phyloP scores from a whole-genome alignment of 2,888 invertebrate species.

The Ptilodon capucinus region DNA sequence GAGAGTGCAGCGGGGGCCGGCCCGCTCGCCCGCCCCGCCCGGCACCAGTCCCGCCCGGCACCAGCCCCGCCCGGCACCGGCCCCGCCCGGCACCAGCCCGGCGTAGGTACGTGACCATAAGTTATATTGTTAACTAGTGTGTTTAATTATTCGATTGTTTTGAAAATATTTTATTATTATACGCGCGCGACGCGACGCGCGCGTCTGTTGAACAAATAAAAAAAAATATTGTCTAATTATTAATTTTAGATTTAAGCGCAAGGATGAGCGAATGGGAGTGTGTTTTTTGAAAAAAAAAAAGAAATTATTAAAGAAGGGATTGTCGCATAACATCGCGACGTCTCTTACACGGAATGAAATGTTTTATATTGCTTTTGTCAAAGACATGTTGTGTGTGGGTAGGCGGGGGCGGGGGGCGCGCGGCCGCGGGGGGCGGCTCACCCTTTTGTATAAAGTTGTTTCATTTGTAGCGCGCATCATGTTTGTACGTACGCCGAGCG shows the following conservation, averaged over 20 bases:
- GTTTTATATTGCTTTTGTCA: conserved; percentile 79
- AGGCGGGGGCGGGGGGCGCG: conserved; percentile 40
- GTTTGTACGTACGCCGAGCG: conserved; percentile 42
- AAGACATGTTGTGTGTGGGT: conserved; percentile 57
- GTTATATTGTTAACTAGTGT: conserved; percentile 82
- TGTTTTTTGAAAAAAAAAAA: conserved; percentile 74
- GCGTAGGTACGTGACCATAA: conserved; percentile 62
- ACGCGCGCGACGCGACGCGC: conserved; percentile 75
- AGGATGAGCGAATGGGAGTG: conserved; percentile 80
- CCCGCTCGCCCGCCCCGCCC: conserved; percentile 33
- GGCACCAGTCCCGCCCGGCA: conserved; percentile 32
- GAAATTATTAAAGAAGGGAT: conserved; percentile 44
- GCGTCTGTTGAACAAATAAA: conserved; percentile 82
- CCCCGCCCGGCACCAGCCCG: conserved; percentile 37
- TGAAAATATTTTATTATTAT: conserved; percentile 82
- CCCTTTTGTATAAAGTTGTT: conserved; percentile 72
- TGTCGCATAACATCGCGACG: conserved; percentile 80
- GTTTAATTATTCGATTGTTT: conserved; percentile 83
- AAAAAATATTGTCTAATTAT: conserved; percentile 81
- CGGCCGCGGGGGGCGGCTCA: conserved; percentile 20
- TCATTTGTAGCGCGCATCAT: conserved; percentile 54
- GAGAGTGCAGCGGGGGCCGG: conserved; percentile 27
- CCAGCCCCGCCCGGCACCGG: conserved; percentile 36
- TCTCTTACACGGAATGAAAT: conserved; percentile 80
- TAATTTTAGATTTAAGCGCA: conserved; percentile 82